Evolutionary conservation across 2,113 vertebrate genomes (phyloP), one percentile per base, ranked within the genome.

Genomic region (Clarias magur): DNA sequence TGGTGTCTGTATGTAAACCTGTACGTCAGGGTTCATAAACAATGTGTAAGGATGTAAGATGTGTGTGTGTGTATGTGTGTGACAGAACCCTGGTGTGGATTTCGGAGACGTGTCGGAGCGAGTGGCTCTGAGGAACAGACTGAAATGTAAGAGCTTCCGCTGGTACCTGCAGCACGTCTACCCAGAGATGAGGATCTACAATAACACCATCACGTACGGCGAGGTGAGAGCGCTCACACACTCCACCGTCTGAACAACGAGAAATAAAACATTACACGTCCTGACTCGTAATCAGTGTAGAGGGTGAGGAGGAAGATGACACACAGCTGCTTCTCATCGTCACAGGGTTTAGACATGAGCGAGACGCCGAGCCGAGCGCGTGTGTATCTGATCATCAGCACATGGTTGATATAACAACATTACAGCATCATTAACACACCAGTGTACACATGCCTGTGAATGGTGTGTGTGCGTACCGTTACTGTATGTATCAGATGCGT

Each of bases 151-250:
- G 81, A 99, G 96, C 90, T 99, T 99, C 92, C 96, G 95, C 92
- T 99, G 98, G 98, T 99, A 99, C 94, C 94, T 99, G 80, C 97
- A 99, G 90, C 97, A 99, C 0, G 98, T 99, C 86, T 99, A 99
- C 90, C 98, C 98, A 0, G 98, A 99, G 95, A 99, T 99, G 97
- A 94, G 98, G 87, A 95, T 97, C 88, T 99, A 99, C 92, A 99
- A 99, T 86, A 96, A 99, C 92, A 99, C 98, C 38, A 97, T 99
- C 93, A 99, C 97, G 56, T 99, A 99, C 0, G 98, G 98, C 91
- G 98, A 99, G 98, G 98, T 99, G 96, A 93, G 88, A 62, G 57
- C 11, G 2, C 15, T 7, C 23, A 79, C 53, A 79, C n/a, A 79
- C 53, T 12, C 70, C 38, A 25, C 72, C 8, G 48, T 54, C 48